phyloP scores from a whole-genome alignment of 2,113 vertebrate genomes.

The Melanotaenia duboulayi region DNA sequence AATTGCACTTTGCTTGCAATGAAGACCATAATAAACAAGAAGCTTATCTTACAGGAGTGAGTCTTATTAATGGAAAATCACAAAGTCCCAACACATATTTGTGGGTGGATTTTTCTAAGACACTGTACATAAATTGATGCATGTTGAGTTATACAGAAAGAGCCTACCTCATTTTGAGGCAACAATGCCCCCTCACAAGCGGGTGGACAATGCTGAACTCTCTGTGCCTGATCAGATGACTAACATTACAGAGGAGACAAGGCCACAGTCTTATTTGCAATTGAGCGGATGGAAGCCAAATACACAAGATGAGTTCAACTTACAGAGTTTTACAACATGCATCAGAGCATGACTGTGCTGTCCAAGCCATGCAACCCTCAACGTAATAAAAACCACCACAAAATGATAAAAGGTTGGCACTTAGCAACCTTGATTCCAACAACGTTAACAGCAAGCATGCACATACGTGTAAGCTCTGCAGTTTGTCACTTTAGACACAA shows the following conservation, averaged over 20 bases:
- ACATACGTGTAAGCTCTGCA: background rate
- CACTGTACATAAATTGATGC: slow-evolving; percentile 55
- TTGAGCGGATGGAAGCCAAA: slow-evolving; percentile 61
- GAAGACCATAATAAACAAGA: background rate
- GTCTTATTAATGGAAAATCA: background rate
- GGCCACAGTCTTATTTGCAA: slow-evolving; percentile 78
- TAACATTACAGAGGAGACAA: slow-evolving; percentile 81
- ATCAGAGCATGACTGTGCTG: slow-evolving; percentile 63
- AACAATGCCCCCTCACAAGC: slow-evolving; percentile 81
- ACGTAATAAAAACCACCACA: slow-evolving; percentile 21
- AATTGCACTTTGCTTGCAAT: background rate
- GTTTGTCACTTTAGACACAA: slow-evolving; percentile 6
- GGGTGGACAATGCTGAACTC: slow-evolving; percentile 78
- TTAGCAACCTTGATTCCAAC: background rate
- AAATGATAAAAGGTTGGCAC: background rate
- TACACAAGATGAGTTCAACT: slow-evolving; percentile 72
- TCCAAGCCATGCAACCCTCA: slow-evolving; percentile 39
- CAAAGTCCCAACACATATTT: slow-evolving; percentile 3
- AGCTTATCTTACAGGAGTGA: background rate
- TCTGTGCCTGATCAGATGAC: slow-evolving; percentile 82
- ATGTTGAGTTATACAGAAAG: slow-evolving; percentile 54
- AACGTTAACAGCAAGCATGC: background rate
- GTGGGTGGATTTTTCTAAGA: slow-evolving; percentile 1
- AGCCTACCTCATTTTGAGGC: slow-evolving; percentile 67
- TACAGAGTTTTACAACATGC: slow-evolving; percentile 62